These are phyloP conservation scores for Barypeithes pellucidus DNA, from an alignment of 2,888 invertebrate genomes.

Conservation along the genomic window DNA sequence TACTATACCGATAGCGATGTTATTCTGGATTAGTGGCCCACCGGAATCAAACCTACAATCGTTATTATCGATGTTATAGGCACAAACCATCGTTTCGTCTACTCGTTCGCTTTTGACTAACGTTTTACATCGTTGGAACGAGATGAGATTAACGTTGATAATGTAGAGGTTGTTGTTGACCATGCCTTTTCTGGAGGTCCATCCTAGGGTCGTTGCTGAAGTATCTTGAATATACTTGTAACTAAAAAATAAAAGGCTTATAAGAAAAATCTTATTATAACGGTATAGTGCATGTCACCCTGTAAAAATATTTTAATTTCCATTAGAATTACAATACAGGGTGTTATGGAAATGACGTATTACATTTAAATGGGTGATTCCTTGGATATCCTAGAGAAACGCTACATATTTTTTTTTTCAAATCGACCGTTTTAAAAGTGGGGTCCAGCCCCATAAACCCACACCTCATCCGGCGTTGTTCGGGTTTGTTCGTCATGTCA, in stretches of 20 bases:
- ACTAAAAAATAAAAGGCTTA: slow-evolving; percentile 41
- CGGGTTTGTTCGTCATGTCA: too few species aligned
- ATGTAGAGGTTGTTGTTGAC: slow-evolving; percentile 53
- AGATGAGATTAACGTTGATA: slow-evolving; percentile 54
- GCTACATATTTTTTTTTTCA: too few species aligned
- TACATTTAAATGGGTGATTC: too few species aligned
- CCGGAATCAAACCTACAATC: slow-evolving; percentile 58
- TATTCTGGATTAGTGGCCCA: slow-evolving; percentile 58
- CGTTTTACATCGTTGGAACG: slow-evolving; percentile 53
- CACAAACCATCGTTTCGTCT: slow-evolving; percentile 58
- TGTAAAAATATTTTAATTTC: too few species aligned
- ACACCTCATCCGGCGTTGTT: too few species aligned
- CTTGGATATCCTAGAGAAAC: too few species aligned
- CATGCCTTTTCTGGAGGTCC: slow-evolving; percentile 49
- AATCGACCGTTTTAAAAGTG: too few species aligned
- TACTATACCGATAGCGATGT: slow-evolving; percentile 57
- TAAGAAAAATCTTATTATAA: not conserved
- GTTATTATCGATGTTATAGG: slow-evolving; percentile 50
- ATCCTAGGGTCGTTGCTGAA: slow-evolving; percentile 56
- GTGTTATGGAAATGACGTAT: too few species aligned
- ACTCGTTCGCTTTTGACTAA: slow-evolving; percentile 48
- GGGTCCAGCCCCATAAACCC: too few species aligned
- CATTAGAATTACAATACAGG: too few species aligned
- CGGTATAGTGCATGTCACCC: too few species aligned
- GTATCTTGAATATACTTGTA: slow-evolving; percentile 58